These are phyloP conservation scores for Meloe dianella DNA, from an alignment of 2,888 invertebrate species.

Conservation along the genomic window DNA sequence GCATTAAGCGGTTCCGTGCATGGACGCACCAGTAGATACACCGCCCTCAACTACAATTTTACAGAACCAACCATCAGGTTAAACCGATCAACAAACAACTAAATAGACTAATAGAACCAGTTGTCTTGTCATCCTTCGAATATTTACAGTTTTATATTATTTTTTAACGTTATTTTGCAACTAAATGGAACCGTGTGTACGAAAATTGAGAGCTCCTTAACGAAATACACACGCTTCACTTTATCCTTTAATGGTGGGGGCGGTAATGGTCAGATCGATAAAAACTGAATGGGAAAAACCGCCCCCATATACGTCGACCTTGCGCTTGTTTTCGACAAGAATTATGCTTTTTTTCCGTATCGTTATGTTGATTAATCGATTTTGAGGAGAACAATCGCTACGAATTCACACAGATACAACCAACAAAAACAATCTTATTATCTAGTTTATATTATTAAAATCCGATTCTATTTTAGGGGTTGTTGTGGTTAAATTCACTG, in stretches of 20 bases:
- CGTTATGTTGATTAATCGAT: constrained; percentile 17
- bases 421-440: constrained; percentile 24
- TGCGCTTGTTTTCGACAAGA: background rate
- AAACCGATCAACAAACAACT: background rate
- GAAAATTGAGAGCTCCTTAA: constrained; percentile 34
- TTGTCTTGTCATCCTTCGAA: background rate
- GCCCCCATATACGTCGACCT: background rate
- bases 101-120: background rate
- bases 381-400: constrained; percentile 6
- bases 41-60: constrained; percentile 15
- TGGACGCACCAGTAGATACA: constrained; percentile 56
- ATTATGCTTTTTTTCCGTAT: background rate
- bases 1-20: constrained; percentile 59
- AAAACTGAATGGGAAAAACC: constrained; percentile 35
- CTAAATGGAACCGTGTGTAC: constrained; percentile 12
- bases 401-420: constrained; percentile 6
- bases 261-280: constrained; percentile 43
- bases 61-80: constrained; percentile 9
- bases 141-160: background rate
- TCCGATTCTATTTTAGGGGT: constrained; percentile 19
- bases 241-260: constrained; percentile 42
- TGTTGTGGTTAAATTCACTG: constrained; percentile 16
- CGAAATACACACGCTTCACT: constrained; percentile 45
- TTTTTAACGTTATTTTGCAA: background rate
- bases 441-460: constrained; percentile 31